These are phyloP conservation scores for Agonopterix subpropinquella DNA, from an alignment of 2,888 invertebrate genomes.

Conservation along the genomic window DNA sequence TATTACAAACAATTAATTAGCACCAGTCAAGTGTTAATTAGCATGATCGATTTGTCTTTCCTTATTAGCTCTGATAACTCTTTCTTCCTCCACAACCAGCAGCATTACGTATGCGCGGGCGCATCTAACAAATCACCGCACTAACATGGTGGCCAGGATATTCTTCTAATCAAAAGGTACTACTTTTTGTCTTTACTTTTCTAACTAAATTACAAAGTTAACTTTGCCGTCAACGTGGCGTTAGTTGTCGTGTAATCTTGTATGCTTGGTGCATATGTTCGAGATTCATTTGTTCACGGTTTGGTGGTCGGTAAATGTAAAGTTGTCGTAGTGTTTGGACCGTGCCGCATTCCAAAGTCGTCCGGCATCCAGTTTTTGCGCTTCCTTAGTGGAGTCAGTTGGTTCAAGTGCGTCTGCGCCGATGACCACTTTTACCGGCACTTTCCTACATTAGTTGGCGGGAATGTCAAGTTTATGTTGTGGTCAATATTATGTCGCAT, in stretches of 20 bases:
- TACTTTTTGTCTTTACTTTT: slow-evolving; percentile 7
- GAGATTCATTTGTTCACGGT: background rate
- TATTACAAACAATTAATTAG: too few species aligned
- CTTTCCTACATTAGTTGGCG: slow-evolving; percentile 16
- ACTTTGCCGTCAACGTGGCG: background rate
- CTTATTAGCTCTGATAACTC: too few species aligned
- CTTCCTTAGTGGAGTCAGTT: slow-evolving; percentile 25
- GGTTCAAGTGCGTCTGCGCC: slow-evolving; percentile 9
- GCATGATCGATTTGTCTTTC: too few species aligned
- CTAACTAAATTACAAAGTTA: slow-evolving; percentile 5
- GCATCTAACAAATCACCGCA: slow-evolving; percentile 5
- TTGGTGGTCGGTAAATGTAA: background rate
- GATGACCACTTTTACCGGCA: slow-evolving; percentile 47
- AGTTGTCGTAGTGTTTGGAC: background rate
- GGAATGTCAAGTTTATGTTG: background rate
- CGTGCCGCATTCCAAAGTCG: slow-evolving; percentile 36
- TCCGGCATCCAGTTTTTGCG: slow-evolving; percentile 49
- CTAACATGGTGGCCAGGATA: slow-evolving; percentile 5
- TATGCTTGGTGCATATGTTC: too few species aligned
- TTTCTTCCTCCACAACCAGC: background rate
- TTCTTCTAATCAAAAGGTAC: slow-evolving; percentile 5
- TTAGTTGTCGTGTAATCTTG: too few species aligned
- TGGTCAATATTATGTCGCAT: background rate
- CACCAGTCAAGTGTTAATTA: too few species aligned
- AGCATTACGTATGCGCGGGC: slow-evolving; percentile 2